Percentiles rank a stretch among this genome's conserved stretches.
Evolutionary conservation across 2,797 vertebrate genomes (phyloP).

Genomic region (Euthynnus affinis): DNA sequence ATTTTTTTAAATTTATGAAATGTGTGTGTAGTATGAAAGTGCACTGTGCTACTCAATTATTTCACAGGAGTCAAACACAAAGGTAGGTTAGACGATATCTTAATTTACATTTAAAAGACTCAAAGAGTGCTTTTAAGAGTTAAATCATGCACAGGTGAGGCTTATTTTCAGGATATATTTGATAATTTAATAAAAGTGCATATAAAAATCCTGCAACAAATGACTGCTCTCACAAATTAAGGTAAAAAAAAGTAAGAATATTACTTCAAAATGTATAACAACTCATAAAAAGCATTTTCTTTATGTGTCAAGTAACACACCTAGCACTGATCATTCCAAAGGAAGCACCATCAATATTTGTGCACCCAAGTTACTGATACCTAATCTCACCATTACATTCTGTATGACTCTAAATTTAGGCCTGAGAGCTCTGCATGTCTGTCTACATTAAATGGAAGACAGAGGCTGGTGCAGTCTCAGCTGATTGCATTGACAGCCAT

Average conservation of each 20-base stretch:
- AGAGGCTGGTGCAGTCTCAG: slow-evolving; percentile 51
- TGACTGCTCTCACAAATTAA: background rate
- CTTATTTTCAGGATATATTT: background rate
- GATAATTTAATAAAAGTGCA: background rate
- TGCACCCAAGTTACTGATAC: slow-evolving; percentile 29
- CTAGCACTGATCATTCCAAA: slow-evolving; percentile 4
- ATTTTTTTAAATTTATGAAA: no score
- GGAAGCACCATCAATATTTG: background rate
- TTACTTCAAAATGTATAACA: background rate
- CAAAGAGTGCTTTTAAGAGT: background rate
- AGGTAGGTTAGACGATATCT: background rate
- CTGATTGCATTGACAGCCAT: slow-evolving; percentile 61
- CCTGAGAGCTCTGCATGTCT: slow-evolving; percentile 27
- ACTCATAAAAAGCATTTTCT: background rate
- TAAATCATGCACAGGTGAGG: background rate
- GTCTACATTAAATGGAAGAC: slow-evolving; percentile 48
- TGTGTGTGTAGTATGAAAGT: background rate
- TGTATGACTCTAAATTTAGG: slow-evolving; percentile 52
- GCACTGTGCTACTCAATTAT: no score
- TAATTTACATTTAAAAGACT: background rate
- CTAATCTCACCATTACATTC: slow-evolving; percentile 8
- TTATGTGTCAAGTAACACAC: slow-evolving; percentile 16
- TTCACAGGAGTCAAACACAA: background rate
- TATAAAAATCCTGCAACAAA: background rate
- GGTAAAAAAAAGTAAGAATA: background rate